phyloP scores from a whole-genome alignment of 2,113 vertebrate species.

The Protomyctophum bolini region DNA sequence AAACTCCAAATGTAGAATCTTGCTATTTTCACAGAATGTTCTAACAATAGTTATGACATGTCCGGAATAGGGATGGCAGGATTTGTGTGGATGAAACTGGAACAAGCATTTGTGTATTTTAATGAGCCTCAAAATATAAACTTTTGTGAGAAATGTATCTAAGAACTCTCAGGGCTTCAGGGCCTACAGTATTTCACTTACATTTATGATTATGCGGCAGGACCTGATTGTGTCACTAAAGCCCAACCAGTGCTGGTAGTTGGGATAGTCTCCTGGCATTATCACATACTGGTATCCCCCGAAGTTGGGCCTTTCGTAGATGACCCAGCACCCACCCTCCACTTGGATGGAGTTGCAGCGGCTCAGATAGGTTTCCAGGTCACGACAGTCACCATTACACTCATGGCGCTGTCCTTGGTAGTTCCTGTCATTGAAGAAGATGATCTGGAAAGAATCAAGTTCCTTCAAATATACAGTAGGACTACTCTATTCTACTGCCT shows the following conservation, averaged over 20 bases:
- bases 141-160: too few species aligned
- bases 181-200: conserved; percentile 34
- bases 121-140: too few species aligned
- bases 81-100: too few species aligned
- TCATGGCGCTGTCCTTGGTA: conserved; percentile 79
- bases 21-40: too few species aligned
- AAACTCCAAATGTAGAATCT: too few species aligned
- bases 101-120: too few species aligned
- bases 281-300: conserved; percentile 75
- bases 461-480: too few species aligned
- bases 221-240: conserved; percentile 75
- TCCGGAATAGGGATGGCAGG: too few species aligned
- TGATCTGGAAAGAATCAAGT: conserved; percentile 58
- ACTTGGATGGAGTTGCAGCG: conserved; percentile 69
- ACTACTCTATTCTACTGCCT: too few species aligned
- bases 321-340: conserved; percentile 71
- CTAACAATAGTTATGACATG: too few species aligned
- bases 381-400: conserved; percentile 70
- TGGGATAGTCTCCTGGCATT: conserved; percentile 72
- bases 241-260: conserved; percentile 77
- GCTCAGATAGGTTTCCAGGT: conserved; percentile 70
- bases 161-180: too few species aligned
- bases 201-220: conserved; percentile 69
- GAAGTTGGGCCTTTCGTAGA: conserved; percentile 74
- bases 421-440: conserved; percentile 75